phyloP scores from a whole-genome alignment of 1,140 invertebrate species.

The Thrips palmi region DNA sequence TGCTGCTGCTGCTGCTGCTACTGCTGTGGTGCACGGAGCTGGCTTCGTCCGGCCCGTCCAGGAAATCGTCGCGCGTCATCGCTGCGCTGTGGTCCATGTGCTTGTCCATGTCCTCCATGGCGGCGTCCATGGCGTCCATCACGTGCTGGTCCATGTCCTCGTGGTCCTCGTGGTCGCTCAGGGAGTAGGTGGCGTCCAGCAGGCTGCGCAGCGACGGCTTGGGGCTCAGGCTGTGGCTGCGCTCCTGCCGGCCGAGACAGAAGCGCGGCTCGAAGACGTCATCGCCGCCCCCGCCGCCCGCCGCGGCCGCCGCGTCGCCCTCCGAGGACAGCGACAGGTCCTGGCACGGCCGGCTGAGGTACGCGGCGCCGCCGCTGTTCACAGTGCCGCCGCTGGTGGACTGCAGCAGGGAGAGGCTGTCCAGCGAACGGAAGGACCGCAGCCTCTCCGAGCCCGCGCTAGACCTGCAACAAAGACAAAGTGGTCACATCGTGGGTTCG shows the following conservation, averaged over 20 bases:
- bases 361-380: constrained; percentile 17
- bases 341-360: not conserved
- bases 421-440: constrained; percentile 10
- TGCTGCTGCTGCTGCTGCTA: not conserved
- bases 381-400: constrained; percentile 13
- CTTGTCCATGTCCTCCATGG: not conserved
- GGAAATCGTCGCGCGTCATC: constrained; percentile 14
- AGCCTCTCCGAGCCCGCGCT: too few species aligned
- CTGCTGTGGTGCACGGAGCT: constrained; percentile 5
- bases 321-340: constrained; percentile 15
- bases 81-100: constrained; percentile 16
- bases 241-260: not conserved
- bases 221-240: not conserved
- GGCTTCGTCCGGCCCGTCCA: constrained; percentile 9
- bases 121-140: not conserved
- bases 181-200: constrained; percentile 1
- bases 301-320: too few species aligned
- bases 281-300: too few species aligned
- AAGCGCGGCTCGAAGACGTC: not conserved
- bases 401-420: constrained; percentile 19
- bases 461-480: too few species aligned
- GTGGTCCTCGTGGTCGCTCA: constrained; percentile 15
- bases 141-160: constrained; percentile 1
- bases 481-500: too few species aligned
- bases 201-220: not conserved